These are phyloP conservation scores for Matsumurasca onukii DNA, from an alignment of 1,140 invertebrate species.

Conservation along the genomic window DNA sequence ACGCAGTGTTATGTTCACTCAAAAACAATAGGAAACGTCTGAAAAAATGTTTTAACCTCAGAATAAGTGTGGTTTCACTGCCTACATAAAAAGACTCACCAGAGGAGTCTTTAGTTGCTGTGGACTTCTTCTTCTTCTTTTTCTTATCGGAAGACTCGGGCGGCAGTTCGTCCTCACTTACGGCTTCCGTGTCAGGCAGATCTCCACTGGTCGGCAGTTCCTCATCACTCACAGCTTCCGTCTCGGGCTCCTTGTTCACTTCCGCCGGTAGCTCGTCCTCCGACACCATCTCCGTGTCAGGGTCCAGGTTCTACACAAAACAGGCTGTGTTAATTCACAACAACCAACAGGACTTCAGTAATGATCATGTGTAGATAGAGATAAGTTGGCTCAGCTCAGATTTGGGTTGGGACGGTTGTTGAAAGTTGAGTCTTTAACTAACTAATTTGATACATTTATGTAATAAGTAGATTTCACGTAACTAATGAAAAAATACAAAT, in stretches of 20 bases:
- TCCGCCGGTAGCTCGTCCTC: constrained; percentile 63
- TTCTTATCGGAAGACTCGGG: constrained; percentile 54
- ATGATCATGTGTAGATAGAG: neutral
- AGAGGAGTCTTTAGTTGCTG: constrained; percentile 33
- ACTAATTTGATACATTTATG: neutral
- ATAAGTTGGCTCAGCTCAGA: neutral
- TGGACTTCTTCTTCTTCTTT: constrained; percentile 44
- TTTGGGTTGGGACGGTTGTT: neutral
- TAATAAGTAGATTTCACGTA: too few relatives aligned
- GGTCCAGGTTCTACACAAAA: constrained; percentile 55
- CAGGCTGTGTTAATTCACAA: constrained; percentile 30
- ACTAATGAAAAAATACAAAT: too few relatives aligned
- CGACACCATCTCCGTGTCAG: constrained; percentile 67
- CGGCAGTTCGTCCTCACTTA: constrained; percentile 78
- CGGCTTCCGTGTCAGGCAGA: constrained; percentile 78
- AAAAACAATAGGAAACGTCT: too few relatives aligned
- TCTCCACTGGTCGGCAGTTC: constrained; percentile 68
- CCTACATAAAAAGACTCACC: too few relatives aligned
- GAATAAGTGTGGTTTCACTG: too few relatives aligned
- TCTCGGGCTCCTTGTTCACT: constrained; percentile 52
- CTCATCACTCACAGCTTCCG: constrained; percentile 70
- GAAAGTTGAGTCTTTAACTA: neutral
- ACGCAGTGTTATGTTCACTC: too few relatives aligned
- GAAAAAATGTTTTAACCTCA: too few relatives aligned
- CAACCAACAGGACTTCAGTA: neutral